These are phyloP conservation scores for Lepidurus packardi DNA, from an alignment of 1,140 invertebrate genomes.

Conservation along the genomic window DNA sequence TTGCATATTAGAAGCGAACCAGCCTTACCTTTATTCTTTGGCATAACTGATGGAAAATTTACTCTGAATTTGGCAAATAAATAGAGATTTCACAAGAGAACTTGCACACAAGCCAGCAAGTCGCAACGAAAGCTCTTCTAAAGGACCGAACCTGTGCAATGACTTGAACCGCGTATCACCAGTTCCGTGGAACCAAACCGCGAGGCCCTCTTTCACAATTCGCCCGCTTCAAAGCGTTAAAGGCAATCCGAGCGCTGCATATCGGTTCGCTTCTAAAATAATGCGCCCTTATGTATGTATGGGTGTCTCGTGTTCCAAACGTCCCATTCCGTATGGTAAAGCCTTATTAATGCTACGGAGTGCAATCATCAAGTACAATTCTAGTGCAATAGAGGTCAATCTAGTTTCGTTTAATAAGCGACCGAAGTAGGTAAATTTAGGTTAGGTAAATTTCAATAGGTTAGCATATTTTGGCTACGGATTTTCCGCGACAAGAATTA, in stretches of 20 bases:
- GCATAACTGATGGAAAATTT: slow-evolving; percentile 36
- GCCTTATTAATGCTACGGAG: neutral
- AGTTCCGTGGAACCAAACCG: neutral
- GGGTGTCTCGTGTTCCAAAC: neutral
- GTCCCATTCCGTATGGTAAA: neutral
- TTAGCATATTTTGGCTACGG: too few species aligned
- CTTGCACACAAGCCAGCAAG: slow-evolving; percentile 5
- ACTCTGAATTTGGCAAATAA: neutral
- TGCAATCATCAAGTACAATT: too few species aligned
- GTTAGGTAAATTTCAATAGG: too few species aligned
- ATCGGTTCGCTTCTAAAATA: neutral
- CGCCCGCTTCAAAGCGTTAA: neutral
- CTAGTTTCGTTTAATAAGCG: too few species aligned
- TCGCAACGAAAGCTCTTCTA: neutral
- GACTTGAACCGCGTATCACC: neutral
- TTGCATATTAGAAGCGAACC: neutral
- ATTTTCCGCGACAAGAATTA: too few species aligned
- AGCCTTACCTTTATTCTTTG: slow-evolving; percentile 39
- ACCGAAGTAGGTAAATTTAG: too few species aligned
- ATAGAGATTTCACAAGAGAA: neutral
- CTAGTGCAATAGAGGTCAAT: too few species aligned
- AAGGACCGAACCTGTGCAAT: neutral
- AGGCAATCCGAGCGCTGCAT: neutral
- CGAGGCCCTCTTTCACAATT: neutral
- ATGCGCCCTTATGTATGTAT: neutral